Evolutionary conservation across 1,140 invertebrate species (phyloP).

Genomic region (Pseudomyrmex pallidus): DNA sequence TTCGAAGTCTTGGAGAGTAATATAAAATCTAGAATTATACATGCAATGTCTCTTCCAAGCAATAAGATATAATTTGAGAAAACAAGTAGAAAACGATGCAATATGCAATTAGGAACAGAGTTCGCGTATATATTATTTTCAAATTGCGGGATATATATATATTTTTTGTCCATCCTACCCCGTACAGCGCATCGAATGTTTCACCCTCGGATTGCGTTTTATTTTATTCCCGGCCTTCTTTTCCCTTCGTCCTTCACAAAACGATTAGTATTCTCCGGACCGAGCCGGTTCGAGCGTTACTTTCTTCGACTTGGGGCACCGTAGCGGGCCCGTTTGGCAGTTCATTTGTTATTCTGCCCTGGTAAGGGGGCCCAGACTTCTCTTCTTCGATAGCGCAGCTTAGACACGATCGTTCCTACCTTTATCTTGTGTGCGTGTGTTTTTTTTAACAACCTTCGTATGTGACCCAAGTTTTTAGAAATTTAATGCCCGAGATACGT

Average conservation of each 20-base stretch:
- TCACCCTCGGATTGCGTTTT: neutral
- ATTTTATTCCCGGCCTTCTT: constrained; percentile 26
- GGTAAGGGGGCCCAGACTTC: constrained; percentile 49
- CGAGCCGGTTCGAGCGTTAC: constrained; percentile 67
- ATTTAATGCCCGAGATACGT: neutral
- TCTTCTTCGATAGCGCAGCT: constrained; percentile 45
- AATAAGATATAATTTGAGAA: no score
- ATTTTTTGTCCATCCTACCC: neutral
- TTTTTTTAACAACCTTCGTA: constrained; percentile 3
- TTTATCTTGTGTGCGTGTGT: neutral
- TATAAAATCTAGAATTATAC: neutral
- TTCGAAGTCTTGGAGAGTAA: neutral
- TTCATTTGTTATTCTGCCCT: constrained; percentile 79
- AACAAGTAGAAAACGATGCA: no score
- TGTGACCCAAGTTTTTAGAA: neutral
- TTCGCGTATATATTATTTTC: neutral
- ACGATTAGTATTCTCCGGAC: constrained; percentile 75
- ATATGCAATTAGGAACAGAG: no score
- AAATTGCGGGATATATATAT: neutral
- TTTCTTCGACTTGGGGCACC: constrained; percentile 67
- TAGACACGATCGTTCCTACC: constrained; percentile 34
- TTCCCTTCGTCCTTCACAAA: constrained; percentile 65
- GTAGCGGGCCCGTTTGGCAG: constrained; percentile 67
- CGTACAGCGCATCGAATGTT: constrained; percentile 35
- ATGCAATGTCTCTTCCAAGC: neutral